Base-by-base conservation (phyloP, 37 sponge, comb jelly and placozoan species). In the Aphrocallistes beatrix region DNA sequence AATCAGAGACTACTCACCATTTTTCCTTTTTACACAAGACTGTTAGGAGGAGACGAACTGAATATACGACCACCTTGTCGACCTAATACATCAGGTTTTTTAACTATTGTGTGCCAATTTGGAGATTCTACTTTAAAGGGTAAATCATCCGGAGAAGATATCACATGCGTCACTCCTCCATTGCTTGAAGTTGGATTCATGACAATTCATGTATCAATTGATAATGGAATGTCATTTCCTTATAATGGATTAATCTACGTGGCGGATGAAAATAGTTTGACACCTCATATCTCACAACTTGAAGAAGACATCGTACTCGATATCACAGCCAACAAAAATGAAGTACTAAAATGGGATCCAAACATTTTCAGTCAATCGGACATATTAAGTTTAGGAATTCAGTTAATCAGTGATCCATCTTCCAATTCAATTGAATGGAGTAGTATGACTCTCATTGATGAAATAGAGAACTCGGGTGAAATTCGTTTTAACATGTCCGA, bases 41-140 rank as follows among this genome's bases (percentile, higher is more conserved):
- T 25, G 21, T 60, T 60, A 60, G 75, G 75, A 60, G 75, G 75
- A 60, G 75, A 60, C 28, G n/a, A 30, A 60, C 75, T 60, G 75
- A 28, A 19, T 28, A 60, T 60, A 3, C 6, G 21, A 25, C n/a
- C n/a, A 60, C 75, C 75, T 19, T 60, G 75, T 60, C n/a, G n/a
- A n/a, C n/a, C n/a, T n/a, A n/a, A n/a, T n/a, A n/a, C n/a, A n/a
- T n/a, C n/a, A n/a, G n/a, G n/a, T n/a, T n/a, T n/a, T n/a, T n/a
- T n/a, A n/a, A n/a, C n/a, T n/a, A n/a, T n/a, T n/a, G n/a, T n/a
- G n/a, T n/a, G n/a, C n/a, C n/a, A n/a, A n/a, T n/a, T n/a, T n/a
- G n/a, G n/a, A n/a, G n/a, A n/a, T n/a, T n/a, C n/a, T n/a, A n/a
- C n/a, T n/a, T n/a, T n/a, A n/a, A n/a, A n/a, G n/a, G n/a, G n/a